Evolutionary conservation across 2,113 vertebrate species (phyloP), one percentile per base, ranked within the genome.

Genomic region (Nerophis lumbriciformis): DNA sequence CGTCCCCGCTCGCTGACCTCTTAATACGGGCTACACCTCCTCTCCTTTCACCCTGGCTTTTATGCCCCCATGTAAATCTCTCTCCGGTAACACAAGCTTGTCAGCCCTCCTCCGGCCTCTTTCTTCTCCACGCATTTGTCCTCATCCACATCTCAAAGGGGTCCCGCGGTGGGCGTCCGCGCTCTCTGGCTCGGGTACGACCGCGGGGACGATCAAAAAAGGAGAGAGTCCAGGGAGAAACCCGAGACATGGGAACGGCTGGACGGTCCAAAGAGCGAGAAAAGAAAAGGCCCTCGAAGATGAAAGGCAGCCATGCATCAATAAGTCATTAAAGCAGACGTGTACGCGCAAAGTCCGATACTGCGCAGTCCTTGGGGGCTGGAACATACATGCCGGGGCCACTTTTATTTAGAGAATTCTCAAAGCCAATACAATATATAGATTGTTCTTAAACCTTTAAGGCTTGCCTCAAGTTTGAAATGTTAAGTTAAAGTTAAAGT

Each of bases 61-160:
- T 83, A 87, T 80, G 78, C 66, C 79, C 69, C 72, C 69, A 72
- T 87, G 80, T 88, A 86, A 87, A 86, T 85, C 82, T 86, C 76
- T 87, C 78, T 82, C 59, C 5, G 58, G 83, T 87, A 83, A 88
- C 83, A 84, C 81, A 82, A 86, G 73, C 85, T 67, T 78, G 80
- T 82, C 77, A 80, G 66, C 61, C 69, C 55, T 82, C 70, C 72
- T 68, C 61, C 13, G 51, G 45, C 65, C 51, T 63, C 66, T 82
- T 83, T 85, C 78, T 77, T 81, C 76, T 77, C 76, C 80, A 68
- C 76, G 73, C 83, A 84, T 87, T 86, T 84, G 79, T 81, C 80
- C 83, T 85, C 79, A 39, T 37, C 49, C 69, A 74, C 67, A 72
- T 81, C 78, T 85, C 79, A 85, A 86, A 85, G 77, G 53, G 66